These are phyloP conservation scores for Corynorhinus townsendii DNA, from an alignment of 2,113 vertebrate species.

Conservation along the genomic window DNA sequence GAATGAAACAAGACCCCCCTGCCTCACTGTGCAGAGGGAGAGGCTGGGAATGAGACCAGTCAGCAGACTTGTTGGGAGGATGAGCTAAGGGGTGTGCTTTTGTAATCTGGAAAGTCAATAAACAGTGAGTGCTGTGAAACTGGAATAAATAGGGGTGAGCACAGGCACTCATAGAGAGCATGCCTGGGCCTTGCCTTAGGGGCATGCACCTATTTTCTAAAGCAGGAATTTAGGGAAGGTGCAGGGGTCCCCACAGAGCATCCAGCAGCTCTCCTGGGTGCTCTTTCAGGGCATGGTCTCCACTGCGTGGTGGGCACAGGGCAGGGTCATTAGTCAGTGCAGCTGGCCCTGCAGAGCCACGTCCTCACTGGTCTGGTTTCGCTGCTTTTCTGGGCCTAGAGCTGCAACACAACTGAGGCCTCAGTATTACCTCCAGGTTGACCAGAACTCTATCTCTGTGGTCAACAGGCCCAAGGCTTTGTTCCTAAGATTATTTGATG, in stretches of 20 bases:
- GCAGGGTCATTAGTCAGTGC: background rate
- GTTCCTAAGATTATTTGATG: background rate
- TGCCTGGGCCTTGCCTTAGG: background rate
- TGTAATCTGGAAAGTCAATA: background rate
- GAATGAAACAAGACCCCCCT: background rate
- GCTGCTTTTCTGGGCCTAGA: background rate
- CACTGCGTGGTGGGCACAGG: background rate
- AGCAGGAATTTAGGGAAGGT: background rate
- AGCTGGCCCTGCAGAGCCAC: background rate
- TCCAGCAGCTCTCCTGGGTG: background rate
- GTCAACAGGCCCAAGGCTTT: background rate
- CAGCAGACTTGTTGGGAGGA: background rate
- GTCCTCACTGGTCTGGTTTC: background rate
- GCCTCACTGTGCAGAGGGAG: too few species aligned
- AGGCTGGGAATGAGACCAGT: too few species aligned
- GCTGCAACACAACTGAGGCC: background rate
- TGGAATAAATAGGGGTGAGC: background rate
- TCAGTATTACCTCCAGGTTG: background rate
- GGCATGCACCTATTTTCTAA: background rate
- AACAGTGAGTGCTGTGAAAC: background rate
- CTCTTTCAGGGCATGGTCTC: background rate
- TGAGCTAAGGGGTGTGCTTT: background rate
- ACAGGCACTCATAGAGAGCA: background rate
- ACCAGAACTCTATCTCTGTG: background rate
- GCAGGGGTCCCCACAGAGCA: background rate